Evolutionary conservation across 2,888 invertebrate genomes (phyloP), one percentile per base, ranked within the genome.

Genomic region (Dryadula phaetusa): DNA sequence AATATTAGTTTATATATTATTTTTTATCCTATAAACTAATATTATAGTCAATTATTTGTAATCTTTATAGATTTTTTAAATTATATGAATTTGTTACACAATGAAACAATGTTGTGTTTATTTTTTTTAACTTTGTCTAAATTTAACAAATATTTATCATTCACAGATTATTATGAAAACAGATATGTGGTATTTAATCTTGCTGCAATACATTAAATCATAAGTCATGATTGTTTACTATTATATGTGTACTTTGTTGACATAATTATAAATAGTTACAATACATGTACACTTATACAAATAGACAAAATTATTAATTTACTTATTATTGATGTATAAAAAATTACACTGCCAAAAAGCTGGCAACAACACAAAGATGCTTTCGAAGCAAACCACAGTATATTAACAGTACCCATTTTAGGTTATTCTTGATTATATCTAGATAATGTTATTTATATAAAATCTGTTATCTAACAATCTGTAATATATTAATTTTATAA

Each of bases 161-260:
- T 47, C 37, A 40, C 20, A 40, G 58, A 49, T 54, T 66, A 62
- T 66, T 44, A 67, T 44, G 34, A 64, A 16, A 67, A 52, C 22
- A 66, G 46, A 62, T 52, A 66, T 46, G 52, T 53, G 58, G 42
- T 42, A 69, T 42, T 54, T 40, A 64, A 52, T 72, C 67, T 69
- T 72, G 68, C 62, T 65, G 53, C 60, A 47, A 61, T 47, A 66
- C 70, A 62, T 66, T 62, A 65, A 65, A 72, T 64, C 76, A 80
- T 86, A 84, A 86, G 80, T 83, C 82, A 84, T 82, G 79, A 80
- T 83, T 90, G 88, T 89, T 88, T 89, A 90, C 85, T 86, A 88
- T 83, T 83, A 78, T 82, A 80, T 49, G 32, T 85, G 82, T 81
- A 86, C 79, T 82, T 83, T 84, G 86, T 84, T 84, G 79, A 82